Percentiles rank a stretch among this genome's conserved stretches.
Conservation (phyloP, 37 sponge, comb jelly and placozoan genomes). For the Ephydatia muelleri region DNA sequence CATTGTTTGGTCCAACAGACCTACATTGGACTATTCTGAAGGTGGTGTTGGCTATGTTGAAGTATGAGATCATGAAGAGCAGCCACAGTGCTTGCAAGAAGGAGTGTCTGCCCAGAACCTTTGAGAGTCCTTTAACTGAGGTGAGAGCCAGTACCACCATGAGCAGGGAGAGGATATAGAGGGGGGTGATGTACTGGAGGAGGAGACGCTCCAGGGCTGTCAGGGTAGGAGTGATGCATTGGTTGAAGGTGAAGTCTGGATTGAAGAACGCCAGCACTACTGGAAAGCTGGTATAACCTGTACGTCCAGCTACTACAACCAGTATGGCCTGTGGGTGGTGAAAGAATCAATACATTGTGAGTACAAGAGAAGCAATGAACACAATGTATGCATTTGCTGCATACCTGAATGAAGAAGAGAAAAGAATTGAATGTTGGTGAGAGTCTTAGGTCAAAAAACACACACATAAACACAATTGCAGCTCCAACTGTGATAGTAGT, state of each 20-base stretch:
- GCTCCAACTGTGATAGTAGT: conserved; percentile 39
- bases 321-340: conserved; percentile 23
- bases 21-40: conserved; percentile 65
- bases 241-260: conserved; percentile 70
- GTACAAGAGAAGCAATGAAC: neutral
- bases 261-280: conserved; percentile 41
- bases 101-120: conserved; percentile 54
- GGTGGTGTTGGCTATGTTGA: conserved; percentile 53
- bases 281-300: conserved; percentile 35
- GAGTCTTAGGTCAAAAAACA: conserved; percentile 53
- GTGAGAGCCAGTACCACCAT: conserved; percentile 11
- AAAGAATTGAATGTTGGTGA: conserved; percentile 62
- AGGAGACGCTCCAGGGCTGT: conserved; percentile 22
- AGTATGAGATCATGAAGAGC: conserved; percentile 67
- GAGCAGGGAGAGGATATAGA: conserved; percentile 64
- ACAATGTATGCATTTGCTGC: neutral
- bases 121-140: conserved; percentile 32
- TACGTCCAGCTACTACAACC: conserved; percentile 44
- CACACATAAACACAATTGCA: conserved; percentile 27
- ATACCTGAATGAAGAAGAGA: conserved; percentile 70
- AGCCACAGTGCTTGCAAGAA: conserved; percentile 68
- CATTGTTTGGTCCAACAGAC: conserved; percentile 22
- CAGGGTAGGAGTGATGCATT: conserved; percentile 57
- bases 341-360: neutral
- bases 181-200: conserved; percentile 62